phyloP scores from a whole-genome alignment of 2,797 vertebrate genomes.

The Trichosurus vulpecula region DNA sequence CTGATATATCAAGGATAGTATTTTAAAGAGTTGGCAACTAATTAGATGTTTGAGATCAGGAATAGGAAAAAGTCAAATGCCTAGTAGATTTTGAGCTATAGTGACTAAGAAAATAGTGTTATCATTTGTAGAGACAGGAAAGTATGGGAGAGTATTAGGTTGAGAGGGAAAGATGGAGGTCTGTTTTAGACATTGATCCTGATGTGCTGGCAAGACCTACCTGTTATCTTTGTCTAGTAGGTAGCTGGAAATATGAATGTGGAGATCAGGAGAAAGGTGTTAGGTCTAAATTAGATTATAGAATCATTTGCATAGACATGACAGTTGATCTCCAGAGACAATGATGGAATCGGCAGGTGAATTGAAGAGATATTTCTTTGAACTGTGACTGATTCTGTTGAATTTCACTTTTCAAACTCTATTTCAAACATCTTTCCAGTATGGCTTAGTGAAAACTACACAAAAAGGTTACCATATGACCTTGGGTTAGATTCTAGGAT shows the following conservation, averaged over 20 bases:
- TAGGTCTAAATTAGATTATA: neutral
- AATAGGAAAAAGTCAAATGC: neutral
- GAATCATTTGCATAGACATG: neutral
- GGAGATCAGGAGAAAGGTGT: neutral
- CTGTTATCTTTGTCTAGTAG: neutral
- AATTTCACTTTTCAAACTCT: neutral
- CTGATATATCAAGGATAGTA: neutral
- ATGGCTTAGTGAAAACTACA: neutral
- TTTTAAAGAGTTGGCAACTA: neutral
- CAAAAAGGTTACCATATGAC: neutral
- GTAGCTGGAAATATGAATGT: neutral
- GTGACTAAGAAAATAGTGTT: neutral
- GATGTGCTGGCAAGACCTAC: too few relatives aligned
- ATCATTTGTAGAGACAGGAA: neutral
- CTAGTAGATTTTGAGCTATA: neutral
- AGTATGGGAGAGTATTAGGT: neutral
- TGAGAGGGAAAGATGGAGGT: neutral
- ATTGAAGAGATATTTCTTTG: neutral
- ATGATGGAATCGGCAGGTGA: neutral
- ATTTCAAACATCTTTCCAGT: neutral
- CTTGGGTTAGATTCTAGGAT: neutral
- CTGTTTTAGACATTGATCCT: neutral
- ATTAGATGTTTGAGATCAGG: neutral
- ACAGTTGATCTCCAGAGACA: neutral
- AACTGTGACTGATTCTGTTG: neutral